Evolutionary conservation across 2,888 invertebrate genomes (phyloP).

Genomic region (Ophion ellenae): DNA sequence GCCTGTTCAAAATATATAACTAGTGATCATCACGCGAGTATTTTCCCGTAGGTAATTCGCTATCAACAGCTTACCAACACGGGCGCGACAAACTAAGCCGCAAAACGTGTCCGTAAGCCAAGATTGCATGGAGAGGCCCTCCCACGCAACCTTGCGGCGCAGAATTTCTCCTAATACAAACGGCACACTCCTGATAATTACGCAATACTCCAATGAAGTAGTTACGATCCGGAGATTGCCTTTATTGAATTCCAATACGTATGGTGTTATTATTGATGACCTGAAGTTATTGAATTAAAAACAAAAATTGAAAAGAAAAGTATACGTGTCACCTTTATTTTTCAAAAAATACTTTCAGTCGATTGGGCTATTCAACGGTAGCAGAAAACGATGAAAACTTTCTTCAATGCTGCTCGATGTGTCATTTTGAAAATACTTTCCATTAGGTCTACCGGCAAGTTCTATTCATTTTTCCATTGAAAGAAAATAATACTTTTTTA

Average conservation of each 20-base stretch:
- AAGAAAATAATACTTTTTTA: too few relatives aligned
- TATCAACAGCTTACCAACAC: background rate
- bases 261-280: background rate
- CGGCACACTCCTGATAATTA: background rate
- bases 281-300: background rate
- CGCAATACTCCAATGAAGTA: background rate
- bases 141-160: constrained; percentile 33
- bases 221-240: background rate
- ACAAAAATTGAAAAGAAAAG: background rate
- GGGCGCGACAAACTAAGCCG: constrained; percentile 8
- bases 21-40: background rate
- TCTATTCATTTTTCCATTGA: too few relatives aligned
- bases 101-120: constrained; percentile 2
- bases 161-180: constrained; percentile 21
- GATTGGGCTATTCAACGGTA: too few relatives aligned
- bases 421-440: too few relatives aligned
- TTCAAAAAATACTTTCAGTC: too few relatives aligned
- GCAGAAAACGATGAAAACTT: too few relatives aligned
- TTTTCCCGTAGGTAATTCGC: background rate
- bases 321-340: background rate
- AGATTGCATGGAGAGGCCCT: background rate
- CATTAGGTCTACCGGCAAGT: too few relatives aligned
- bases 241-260: constrained; percentile 1
- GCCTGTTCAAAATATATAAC: background rate
- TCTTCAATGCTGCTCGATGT: too few relatives aligned